These are phyloP conservation scores for Ephydatia muelleri DNA, from an alignment of 37 sponge, comb jelly and placozoan species.

Conservation along the genomic window DNA sequence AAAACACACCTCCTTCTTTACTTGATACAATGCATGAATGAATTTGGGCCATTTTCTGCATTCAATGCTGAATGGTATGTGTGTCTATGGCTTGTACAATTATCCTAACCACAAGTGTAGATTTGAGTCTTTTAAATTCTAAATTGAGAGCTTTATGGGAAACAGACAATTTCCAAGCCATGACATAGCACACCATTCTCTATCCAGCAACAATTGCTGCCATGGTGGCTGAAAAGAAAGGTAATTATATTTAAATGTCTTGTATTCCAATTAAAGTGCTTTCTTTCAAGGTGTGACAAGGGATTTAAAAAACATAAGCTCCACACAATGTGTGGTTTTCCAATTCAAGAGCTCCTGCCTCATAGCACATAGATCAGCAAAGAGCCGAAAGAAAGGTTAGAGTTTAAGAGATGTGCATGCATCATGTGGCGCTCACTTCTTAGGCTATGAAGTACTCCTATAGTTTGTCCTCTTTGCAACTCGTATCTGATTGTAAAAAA, in stretches of 20 bases:
- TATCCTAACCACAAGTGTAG: conserved; percentile 8
- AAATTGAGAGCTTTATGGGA: too few species aligned
- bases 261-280: background rate
- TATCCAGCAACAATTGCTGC: background rate
- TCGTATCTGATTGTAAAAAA: too few species aligned
- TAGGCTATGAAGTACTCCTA: too few species aligned
- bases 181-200: conserved; percentile 30
- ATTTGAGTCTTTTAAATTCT: conserved; percentile 62
- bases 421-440: too few species aligned
- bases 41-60: conserved; percentile 45
- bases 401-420: too few species aligned
- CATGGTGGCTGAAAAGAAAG: background rate
- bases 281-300: too few species aligned
- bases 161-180: conserved; percentile 47
- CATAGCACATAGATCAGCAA: conserved; percentile 20
- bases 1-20: conserved; percentile 54
- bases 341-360: background rate
- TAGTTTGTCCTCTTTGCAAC: too few species aligned
- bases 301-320: too few species aligned
- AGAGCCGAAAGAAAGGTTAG: conserved; percentile 32
- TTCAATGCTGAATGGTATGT: conserved; percentile 57
- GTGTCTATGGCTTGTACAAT: background rate
- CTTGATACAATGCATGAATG: conserved; percentile 26
- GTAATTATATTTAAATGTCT: background rate
- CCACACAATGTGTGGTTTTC: conserved; percentile 1